A percentile compares a stretch with the other conserved stretches of the same genome.
These are phyloP conservation scores for Chionomys nivalis DNA, from an alignment of 2,113 vertebrate genomes.

Conservation along the genomic window DNA sequence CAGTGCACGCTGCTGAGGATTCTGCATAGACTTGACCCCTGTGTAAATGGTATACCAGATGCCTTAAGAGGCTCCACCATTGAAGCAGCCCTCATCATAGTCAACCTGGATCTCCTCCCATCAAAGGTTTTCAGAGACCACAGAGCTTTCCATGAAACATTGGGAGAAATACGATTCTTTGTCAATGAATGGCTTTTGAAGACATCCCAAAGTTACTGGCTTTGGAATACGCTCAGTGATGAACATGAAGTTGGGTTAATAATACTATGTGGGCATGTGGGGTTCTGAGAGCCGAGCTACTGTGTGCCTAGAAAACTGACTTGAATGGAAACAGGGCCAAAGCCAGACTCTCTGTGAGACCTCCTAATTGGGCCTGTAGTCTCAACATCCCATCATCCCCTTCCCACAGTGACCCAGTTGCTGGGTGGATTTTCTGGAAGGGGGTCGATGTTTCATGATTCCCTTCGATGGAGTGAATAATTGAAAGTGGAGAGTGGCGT, in stretches of 20 bases:
- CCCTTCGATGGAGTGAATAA: slow-evolving; percentile 79
- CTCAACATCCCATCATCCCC: neutral
- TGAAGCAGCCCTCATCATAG: neutral
- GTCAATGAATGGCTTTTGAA: neutral
- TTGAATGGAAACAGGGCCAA: neutral
- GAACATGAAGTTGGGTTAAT: neutral
- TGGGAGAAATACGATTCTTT: neutral
- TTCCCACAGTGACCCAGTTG: neutral
- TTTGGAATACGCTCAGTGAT: neutral
- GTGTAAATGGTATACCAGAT: neutral
- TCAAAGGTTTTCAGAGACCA: neutral
- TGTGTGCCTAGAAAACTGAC: neutral
- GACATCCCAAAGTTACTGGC: slow-evolving; percentile 16
- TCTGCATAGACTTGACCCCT: neutral
- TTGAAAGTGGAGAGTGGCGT: slow-evolving; percentile 71
- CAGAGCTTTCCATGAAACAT: neutral
- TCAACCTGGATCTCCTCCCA: slow-evolving; percentile 17
- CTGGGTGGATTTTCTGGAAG: slow-evolving; percentile 42
- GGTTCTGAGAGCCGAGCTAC: neutral
- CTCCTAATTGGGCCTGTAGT: neutral
- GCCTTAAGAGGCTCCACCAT: neutral
- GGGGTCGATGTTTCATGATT: slow-evolving; percentile 68
- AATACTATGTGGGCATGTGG: neutral
- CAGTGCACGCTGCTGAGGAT: neutral
- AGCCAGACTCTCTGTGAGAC: neutral